These are phyloP conservation scores for Mesochorus sp. DNA, from an alignment of 2,888 invertebrate species.

Conservation along the genomic window DNA sequence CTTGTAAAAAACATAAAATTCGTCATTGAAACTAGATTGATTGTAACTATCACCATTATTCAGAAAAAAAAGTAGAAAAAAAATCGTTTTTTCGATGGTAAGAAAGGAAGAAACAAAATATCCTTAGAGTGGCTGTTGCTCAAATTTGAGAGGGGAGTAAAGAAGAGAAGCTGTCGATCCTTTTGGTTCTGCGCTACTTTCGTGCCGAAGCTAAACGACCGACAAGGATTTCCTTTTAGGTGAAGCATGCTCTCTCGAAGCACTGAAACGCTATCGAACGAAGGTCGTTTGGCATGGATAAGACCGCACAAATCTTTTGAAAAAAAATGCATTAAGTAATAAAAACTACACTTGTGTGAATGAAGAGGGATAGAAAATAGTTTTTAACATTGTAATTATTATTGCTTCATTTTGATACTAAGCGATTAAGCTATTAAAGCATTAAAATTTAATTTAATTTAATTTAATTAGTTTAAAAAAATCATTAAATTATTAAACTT, in stretches of 20 bases:
- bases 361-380: too few species aligned
- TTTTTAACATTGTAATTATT: too few species aligned
- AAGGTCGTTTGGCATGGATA: conserved; percentile 55
- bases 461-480: too few species aligned
- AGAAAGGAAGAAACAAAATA: conserved; percentile 15
- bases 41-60: not conserved
- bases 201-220: conserved; percentile 70
- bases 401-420: too few species aligned
- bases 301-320: conserved; percentile 52
- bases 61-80: not conserved
- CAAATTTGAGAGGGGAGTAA: conserved; percentile 40
- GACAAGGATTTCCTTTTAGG: conserved; percentile 76
- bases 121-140: conserved; percentile 26
- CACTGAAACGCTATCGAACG: conserved; percentile 43
- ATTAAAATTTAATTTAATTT: too few species aligned
- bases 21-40: too few species aligned
- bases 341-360: too few species aligned
- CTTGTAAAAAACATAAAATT: too few species aligned
- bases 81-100: conserved; percentile 30
- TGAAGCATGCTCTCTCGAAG: conserved; percentile 64
- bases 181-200: conserved; percentile 54
- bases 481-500: too few species aligned
- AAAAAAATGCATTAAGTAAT: too few species aligned
- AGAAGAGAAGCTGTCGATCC: conserved; percentile 43
- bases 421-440: too few species aligned